These are phyloP conservation scores for Brachypteracias leptosomus DNA, from an alignment of 2,113 vertebrate genomes.

Conservation along the genomic window DNA sequence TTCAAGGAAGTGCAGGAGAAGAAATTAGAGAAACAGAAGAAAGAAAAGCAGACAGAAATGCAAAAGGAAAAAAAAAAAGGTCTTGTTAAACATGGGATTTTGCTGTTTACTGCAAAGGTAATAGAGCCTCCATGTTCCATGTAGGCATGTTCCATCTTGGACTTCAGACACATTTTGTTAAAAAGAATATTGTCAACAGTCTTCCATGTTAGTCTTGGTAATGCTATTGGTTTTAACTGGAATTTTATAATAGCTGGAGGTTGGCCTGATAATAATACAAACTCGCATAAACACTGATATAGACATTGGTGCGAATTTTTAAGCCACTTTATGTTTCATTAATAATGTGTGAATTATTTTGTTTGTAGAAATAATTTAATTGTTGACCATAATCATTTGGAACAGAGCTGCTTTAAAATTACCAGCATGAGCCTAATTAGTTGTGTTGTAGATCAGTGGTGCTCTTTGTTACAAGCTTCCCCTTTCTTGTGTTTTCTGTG, in stretches of 20 bases:
- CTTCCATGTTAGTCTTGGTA: background rate
- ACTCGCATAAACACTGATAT: background rate
- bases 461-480: constrained; percentile 10
- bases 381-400: background rate
- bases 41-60: background rate
- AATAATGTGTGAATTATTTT: background rate
- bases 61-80: background rate
- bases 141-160: background rate
- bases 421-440: background rate
- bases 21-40: background rate
- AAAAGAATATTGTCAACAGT: background rate
- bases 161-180: background rate
- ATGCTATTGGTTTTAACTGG: background rate
- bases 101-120: background rate
- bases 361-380: background rate
- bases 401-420: background rate
- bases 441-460: constrained; percentile 13
- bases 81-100: background rate
- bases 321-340: background rate
- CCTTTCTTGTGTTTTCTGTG: background rate
- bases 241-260: background rate
- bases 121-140: background rate
- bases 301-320: background rate
- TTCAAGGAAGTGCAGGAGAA: background rate
- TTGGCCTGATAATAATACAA: background rate